phyloP scores from a whole-genome alignment of 1,140 invertebrate genomes.

The Coptotermes formosanus region DNA sequence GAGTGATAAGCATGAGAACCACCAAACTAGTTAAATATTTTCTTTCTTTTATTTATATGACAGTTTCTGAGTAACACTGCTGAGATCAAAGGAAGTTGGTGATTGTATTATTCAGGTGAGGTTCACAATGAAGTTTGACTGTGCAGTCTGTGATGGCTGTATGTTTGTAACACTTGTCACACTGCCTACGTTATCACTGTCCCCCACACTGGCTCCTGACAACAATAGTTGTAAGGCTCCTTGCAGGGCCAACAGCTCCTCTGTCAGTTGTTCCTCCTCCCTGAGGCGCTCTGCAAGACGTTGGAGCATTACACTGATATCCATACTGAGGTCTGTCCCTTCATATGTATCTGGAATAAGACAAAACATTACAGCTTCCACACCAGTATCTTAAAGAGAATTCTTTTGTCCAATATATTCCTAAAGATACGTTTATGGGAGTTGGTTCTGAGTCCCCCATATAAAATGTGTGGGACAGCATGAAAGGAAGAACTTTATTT shows the following conservation, averaged over 20 bases:
- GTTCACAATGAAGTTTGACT: conserved; percentile 23
- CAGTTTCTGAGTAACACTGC: no score
- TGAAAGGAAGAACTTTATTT: no score
- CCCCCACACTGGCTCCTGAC: conserved; percentile 41
- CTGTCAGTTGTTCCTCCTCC: conserved; percentile 64
- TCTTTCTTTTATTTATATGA: no score
- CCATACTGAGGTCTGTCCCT: conserved; percentile 54
- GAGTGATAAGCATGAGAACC: no score
- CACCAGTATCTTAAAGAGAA: background rate
- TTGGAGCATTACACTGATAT: conserved; percentile 59
- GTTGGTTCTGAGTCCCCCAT: background rate
- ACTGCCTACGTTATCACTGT: background rate
- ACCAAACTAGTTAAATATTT: no score
- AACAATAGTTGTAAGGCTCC: conserved; percentile 70
- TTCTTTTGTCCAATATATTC: background rate
- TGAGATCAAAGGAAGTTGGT: background rate
- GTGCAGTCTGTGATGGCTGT: conserved; percentile 24
- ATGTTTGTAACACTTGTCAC: background rate
- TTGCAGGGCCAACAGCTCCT: conserved; percentile 60
- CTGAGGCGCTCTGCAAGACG: conserved; percentile 60
- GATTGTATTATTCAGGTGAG: background rate
- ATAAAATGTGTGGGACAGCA: no score
- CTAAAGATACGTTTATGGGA: background rate
- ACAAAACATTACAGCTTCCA: background rate
- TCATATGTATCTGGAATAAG: conserved; percentile 61